A percentile compares a stretch with the other conserved stretches of the same genome.
Evolutionary conservation across 2,888 invertebrate species (phyloP).

Genomic region (Parasteatoda lunata): DNA sequence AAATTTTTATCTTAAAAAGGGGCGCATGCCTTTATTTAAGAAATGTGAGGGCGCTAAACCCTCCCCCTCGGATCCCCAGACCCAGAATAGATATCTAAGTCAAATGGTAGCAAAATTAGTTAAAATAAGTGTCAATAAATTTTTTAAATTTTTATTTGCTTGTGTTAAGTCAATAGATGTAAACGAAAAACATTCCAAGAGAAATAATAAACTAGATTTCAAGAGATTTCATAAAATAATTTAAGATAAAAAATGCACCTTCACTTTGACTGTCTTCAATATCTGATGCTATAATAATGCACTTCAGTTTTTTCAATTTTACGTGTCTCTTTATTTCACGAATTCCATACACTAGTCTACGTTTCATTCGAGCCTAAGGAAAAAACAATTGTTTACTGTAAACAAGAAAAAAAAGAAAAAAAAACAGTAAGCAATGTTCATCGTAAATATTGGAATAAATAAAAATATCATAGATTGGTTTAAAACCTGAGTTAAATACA

Average conservation of each 20-base stretch:
- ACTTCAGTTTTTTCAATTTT: slow-evolving; percentile 78
- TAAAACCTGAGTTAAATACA: not conserved
- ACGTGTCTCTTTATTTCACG: slow-evolving; percentile 79
- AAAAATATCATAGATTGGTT: slow-evolving; percentile 10
- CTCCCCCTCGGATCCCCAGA: too few species aligned
- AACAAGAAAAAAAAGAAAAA: not conserved
- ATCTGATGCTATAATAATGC: slow-evolving; percentile 80
- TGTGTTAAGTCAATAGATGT: not conserved
- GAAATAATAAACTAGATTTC: not conserved
- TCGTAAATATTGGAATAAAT: not conserved
- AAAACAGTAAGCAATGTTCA: not conserved
- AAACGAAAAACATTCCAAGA: not conserved
- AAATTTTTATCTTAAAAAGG: too few species aligned
- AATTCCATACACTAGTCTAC: slow-evolving; percentile 80
- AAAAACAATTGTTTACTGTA: too few species aligned
- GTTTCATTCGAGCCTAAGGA: slow-evolving; percentile 73
- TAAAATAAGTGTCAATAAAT: too few species aligned
- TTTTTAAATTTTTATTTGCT: too few species aligned
- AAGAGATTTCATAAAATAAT: not conserved
- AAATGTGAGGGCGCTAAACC: too few species aligned
- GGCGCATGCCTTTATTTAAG: too few species aligned
- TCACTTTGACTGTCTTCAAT: slow-evolving; percentile 77
- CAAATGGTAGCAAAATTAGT: too few species aligned
- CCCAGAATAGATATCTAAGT: too few species aligned
- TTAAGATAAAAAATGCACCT: slow-evolving; percentile 73